Conservation (phyloP, 2,888 invertebrate species). For the Hymenopus coronatus region DNA sequence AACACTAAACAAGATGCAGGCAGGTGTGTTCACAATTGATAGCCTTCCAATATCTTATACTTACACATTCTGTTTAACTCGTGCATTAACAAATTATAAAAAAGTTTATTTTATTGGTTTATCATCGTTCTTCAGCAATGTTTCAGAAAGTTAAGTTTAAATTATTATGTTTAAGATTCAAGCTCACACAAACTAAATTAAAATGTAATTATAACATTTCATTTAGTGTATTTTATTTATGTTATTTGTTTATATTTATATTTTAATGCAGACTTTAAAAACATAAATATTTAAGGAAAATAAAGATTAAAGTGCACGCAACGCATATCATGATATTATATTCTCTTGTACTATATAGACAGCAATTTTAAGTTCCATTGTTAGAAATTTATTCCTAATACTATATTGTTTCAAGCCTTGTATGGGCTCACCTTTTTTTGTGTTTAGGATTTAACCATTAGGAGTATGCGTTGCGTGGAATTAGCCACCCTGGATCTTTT, state of each 20-base stretch:
- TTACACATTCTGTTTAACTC: not conserved
- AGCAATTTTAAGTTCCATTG: not conserved
- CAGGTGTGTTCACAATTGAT: not conserved
- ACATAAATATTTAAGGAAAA: not conserved
- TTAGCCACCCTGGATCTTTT: not conserved
- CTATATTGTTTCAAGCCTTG: not conserved
- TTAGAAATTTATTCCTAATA: not conserved
- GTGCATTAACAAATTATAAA: not conserved
- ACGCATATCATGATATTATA: not conserved
- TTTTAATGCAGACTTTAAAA: not conserved
- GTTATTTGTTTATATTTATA: not conserved
- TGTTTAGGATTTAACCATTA: not conserved
- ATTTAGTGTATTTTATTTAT: not conserved
- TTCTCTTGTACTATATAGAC: not conserved
- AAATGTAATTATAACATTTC: not conserved
- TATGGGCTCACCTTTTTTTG: not conserved
- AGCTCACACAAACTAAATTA: not conserved
- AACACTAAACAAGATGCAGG: not conserved
- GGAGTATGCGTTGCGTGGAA: not conserved
- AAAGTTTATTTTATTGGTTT: not conserved
- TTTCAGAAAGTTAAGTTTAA: not conserved
- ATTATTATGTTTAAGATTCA: not conserved
- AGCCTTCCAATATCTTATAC: not conserved
- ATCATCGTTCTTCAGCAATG: not conserved
- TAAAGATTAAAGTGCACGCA: not conserved